A percentile compares a stretch with the other conserved stretches of the same genome.
Evolutionary conservation across 1,140 invertebrate genomes (phyloP).

Genomic region (Acyrthosiphon pisum): DNA sequence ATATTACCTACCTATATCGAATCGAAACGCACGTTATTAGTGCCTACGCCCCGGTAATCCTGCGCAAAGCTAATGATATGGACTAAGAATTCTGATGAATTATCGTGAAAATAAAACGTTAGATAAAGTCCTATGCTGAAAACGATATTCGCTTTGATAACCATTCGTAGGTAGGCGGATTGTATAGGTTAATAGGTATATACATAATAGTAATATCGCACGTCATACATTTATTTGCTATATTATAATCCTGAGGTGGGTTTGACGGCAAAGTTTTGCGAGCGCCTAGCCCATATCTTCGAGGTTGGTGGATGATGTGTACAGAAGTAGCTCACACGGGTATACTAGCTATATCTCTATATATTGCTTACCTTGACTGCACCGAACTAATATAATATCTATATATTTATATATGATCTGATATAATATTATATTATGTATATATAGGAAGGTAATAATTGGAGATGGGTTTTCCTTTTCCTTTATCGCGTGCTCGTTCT

Average conservation of each 20-base stretch:
- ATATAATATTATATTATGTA: not conserved
- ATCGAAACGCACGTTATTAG: not conserved
- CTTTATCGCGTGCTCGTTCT: not conserved
- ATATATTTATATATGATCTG: not conserved
- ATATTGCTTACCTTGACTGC: not conserved
- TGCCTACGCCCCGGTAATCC: not conserved
- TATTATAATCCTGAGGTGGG: not conserved
- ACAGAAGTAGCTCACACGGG: not conserved
- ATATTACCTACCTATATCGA: not conserved
- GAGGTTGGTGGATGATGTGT: not conserved
- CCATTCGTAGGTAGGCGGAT: not conserved
- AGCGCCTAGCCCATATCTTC: not conserved
- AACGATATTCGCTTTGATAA: not conserved
- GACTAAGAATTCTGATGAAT: not conserved
- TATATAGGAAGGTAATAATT: not conserved
- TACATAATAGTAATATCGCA: not conserved
- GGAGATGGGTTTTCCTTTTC: not conserved
- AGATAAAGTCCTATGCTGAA: not conserved
- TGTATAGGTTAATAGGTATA: not conserved
- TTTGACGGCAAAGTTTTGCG: not conserved
- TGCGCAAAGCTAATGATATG: not conserved
- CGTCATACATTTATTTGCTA: not conserved
- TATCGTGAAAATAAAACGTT: not conserved
- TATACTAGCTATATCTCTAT: not conserved
- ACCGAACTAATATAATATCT: not conserved